Base-by-base conservation (phyloP, 2,888 invertebrate genomes). In the Drosophila sordidapex region DNA sequence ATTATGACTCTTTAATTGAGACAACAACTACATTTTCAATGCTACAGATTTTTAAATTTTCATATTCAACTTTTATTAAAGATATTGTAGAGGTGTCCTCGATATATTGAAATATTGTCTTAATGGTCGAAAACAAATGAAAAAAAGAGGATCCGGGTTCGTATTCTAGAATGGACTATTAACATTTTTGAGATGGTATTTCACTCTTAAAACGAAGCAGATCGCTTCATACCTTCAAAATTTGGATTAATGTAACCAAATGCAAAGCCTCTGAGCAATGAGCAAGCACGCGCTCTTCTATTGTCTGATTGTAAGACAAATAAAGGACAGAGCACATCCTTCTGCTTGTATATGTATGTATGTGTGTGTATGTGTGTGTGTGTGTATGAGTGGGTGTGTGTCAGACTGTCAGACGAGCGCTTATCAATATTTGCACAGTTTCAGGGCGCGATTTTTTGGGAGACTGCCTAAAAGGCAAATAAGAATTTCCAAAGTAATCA, bases 401-500 rank as follows among this genome's bases (percentile, higher is more conserved):
- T 53, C 46, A 8, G 53, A 63, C 58, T 63, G 63, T 49, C 74
- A 53, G 65, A 68, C 66, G 57, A 86, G 61, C 78, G 87, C 87
- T 86, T 89, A 89, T 86, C 89, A 86, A 89, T 89, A 86, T 89
- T 89, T 89, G 82, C 87, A 78, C 82, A 87, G 89, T 86, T 80
- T 74, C 82, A 70, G 69, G 76, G 62, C 70, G 77, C 77, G 62
- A 74, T 70, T 74, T 73, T 70, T 67, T 73, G 33, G 11, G 48
- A 53, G 56, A 68, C 72, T 75, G 70, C 66, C 70, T 84, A 78
- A 74, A 87, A 81, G 80, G 87, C 87, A 84, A 87, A 87, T 79
- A 86, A 88, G 80, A 90, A 87, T 88, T 87, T 88, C 86, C 78
- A 88, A 88, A 90, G 90, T 88, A 90, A 88, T 88, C 87, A 88